Percentiles rank a stretch among this genome's conserved stretches.
Evolutionary conservation across 2,113 vertebrate genomes (phyloP).

Genomic region (Prionailurus bengalensis): DNA sequence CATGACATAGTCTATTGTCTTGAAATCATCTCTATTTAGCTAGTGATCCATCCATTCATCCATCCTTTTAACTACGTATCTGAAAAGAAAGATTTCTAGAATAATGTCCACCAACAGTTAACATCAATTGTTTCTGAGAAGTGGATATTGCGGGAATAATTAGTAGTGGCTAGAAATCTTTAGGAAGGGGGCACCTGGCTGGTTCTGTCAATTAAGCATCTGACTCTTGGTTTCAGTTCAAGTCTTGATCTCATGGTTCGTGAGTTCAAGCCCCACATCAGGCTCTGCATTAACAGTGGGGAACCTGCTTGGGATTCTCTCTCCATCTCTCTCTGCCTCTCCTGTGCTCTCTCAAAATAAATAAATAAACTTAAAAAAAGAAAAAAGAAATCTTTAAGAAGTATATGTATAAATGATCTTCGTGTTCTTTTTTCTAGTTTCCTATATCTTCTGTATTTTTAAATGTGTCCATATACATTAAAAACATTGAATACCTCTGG

Average conservation of each 20-base stretch:
- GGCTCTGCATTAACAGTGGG: too few relatives aligned
- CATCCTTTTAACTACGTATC: background rate
- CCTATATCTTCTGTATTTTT: background rate
- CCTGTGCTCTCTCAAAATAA: too few relatives aligned
- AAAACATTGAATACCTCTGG: background rate
- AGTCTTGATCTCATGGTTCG: too few relatives aligned
- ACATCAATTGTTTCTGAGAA: background rate
- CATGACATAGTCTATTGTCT: background rate
- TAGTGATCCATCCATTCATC: background rate
- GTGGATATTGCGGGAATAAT: background rate
- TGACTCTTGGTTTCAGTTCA: too few relatives aligned
- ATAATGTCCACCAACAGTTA: background rate
- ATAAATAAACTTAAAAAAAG: too few relatives aligned
- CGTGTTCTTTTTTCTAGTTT: background rate
- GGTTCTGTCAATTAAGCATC: too few relatives aligned
- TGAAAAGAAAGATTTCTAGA: background rate
- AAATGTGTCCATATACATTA: background rate
- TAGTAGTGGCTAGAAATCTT: background rate
- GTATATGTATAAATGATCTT: background rate
- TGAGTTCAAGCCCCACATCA: too few relatives aligned
- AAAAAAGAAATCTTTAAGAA: background rate
- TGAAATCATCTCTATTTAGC: constrained; percentile 12
- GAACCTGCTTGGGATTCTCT: too few relatives aligned
- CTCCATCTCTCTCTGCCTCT: too few relatives aligned
- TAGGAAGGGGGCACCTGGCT: background rate